Evolutionary conservation across 2,113 vertebrate genomes (phyloP).

Genomic region (Sapayoa aenigma): DNA sequence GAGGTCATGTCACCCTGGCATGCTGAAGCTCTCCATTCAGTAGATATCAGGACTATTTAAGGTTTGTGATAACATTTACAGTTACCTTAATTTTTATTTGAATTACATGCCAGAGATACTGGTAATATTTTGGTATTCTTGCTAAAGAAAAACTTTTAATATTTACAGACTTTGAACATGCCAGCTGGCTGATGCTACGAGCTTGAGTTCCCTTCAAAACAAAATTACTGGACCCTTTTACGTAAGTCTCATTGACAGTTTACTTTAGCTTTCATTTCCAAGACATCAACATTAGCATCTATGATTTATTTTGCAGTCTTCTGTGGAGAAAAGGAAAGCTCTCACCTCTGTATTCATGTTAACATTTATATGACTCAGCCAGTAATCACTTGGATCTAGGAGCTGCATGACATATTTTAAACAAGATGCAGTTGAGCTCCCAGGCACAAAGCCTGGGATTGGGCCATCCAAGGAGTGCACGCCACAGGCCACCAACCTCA

Average conservation of each 20-base stretch:
- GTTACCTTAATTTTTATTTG: conserved; percentile 30
- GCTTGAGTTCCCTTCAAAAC: conserved; percentile 26
- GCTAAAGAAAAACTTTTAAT: conserved; percentile 50
- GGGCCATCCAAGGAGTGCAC: not conserved
- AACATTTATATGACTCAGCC: conserved; percentile 22
- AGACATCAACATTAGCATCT: conserved; percentile 25
- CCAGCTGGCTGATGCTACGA: conserved; percentile 43
- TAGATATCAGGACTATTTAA: conserved; percentile 25
- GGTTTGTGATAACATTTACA: conserved; percentile 33
- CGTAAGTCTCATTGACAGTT: conserved; percentile 33
- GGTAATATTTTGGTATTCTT: conserved; percentile 39
- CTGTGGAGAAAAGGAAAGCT: not conserved
- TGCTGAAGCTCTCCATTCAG: conserved; percentile 8
- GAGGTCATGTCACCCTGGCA: not conserved
- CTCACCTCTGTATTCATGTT: not conserved
- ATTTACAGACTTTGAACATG: conserved; percentile 30
- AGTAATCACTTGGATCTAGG: not conserved
- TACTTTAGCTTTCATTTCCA: conserved; percentile 52
- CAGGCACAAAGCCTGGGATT: not conserved
- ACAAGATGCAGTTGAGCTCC: not conserved
- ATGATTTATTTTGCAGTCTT: conserved; percentile 22
- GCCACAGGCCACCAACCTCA: not conserved
- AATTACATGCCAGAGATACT: conserved; percentile 33
- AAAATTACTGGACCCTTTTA: conserved; percentile 41
- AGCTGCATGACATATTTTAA: not conserved